Evolutionary conservation across 1,140 invertebrate species (phyloP), one percentile per base, ranked within the genome.

Genomic region (Camponotus floridanus): DNA sequence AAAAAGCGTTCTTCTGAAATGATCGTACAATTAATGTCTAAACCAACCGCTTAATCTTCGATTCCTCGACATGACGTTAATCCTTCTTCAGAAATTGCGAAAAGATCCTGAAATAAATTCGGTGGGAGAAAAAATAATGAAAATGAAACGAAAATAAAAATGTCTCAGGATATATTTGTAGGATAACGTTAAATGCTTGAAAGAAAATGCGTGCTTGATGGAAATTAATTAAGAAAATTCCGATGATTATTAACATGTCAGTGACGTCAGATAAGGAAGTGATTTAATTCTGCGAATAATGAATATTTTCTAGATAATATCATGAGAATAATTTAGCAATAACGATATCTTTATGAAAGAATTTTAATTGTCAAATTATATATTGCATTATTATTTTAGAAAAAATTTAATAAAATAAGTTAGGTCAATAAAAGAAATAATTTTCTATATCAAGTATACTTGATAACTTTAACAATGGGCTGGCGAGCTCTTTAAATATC

Each of bases 21-120:
- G 8, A 51, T 1, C 42, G 61, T 67, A 68, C 21, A 70, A n/a
- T 48, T 70, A 70, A 68, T 21, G 21, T 55, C n/a, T 55, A 31
- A 74, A 61, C 71, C 51, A 33, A 61, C 13, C 55, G 65, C 36
- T 81, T 61, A 45, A 42, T 45, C 26, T 51, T 61, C 33, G 8
- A 64, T 51, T 74, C 59, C 45, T 21, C 33, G 74, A 42, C 33
- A n/a, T 55, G 55, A 18, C 68, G 31, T 65, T 76, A 85, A 78
- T 78, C 26, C 61, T 76, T 45, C 13, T 61, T 64, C 33, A 21
- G 59, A 39, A 48, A 76, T 45, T 18, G 31, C 45, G n/a, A 67
- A 48, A 74, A 76, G 61, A 76, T 78, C 26, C 61, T 57, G 11
- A 26, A 78, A 33, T 21, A 78, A 78, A 18, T 39, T 21, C 33